Percentiles rank a stretch among this genome's conserved stretches.
Evolutionary conservation across 2,888 invertebrate genomes (phyloP).

Genomic region (Xylocampa areola): DNA sequence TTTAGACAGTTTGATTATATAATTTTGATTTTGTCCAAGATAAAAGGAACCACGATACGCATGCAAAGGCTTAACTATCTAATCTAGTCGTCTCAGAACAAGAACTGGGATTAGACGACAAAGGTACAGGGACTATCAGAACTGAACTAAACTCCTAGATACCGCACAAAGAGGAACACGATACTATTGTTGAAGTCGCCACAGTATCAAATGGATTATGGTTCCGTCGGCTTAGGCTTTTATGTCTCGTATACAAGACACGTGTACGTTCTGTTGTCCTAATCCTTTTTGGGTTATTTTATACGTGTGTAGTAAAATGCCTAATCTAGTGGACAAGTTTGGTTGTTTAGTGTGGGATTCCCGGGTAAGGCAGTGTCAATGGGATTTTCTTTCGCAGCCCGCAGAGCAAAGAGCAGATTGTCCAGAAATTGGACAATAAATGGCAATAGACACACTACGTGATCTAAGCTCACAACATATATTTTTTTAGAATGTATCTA

Average conservation of each 20-base stretch:
- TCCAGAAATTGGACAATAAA: too few relatives aligned
- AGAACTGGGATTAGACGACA: constrained; percentile 32
- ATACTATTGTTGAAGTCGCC: constrained; percentile 13
- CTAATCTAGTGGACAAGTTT: too few relatives aligned
- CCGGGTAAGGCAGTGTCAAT: too few relatives aligned
- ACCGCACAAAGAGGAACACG: constrained; percentile 31
- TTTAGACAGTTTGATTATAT: too few relatives aligned
- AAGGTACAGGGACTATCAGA: constrained; percentile 18
- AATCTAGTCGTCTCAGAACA: constrained; percentile 14
- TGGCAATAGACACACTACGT: too few relatives aligned
- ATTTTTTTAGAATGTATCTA: too few relatives aligned
- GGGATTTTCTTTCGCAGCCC: too few relatives aligned
- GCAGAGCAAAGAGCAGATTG: too few relatives aligned
- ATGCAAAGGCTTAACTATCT: constrained; percentile 2
- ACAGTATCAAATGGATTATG: constrained; percentile 26
- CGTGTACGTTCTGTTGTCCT: constrained; percentile 9
- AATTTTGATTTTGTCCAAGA: too few relatives aligned
- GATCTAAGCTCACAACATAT: too few relatives aligned
- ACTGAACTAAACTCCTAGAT: constrained; percentile 17
- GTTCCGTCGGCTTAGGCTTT: constrained; percentile 13
- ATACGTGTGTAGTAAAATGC: too few relatives aligned
- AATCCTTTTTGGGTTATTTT: constrained; percentile 3
- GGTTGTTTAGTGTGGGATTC: too few relatives aligned
- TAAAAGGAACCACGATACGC: not conserved
- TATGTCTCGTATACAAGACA: not conserved